These are phyloP conservation scores for Eriosoma lanigerum DNA, from an alignment of 1,140 invertebrate genomes.

Conservation along the genomic window DNA sequence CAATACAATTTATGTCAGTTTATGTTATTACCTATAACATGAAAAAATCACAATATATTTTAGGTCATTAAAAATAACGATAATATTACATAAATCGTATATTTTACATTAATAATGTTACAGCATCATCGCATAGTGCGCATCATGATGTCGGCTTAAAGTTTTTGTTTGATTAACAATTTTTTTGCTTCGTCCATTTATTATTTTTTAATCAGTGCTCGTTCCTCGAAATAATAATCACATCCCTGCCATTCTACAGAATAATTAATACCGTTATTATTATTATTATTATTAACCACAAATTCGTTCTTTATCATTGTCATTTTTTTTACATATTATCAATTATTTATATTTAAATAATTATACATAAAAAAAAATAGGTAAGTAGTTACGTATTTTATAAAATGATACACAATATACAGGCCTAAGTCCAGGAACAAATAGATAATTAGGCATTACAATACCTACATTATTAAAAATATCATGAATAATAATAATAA, in stretches of 20 bases:
- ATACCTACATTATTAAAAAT: too few species aligned
- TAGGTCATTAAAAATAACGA: too few species aligned
- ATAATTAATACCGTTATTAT: neutral
- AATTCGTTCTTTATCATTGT: neutral
- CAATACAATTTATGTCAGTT: neutral
- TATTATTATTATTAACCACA: neutral
- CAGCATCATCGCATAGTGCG: neutral
- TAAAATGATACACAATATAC: too few species aligned
- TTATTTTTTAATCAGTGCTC: neutral
- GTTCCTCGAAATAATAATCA: neutral
- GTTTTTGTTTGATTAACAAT: constrained; percentile 17
- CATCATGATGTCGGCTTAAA: neutral
- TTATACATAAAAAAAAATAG: too few species aligned
- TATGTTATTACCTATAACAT: too few species aligned
- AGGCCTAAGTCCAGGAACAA: too few species aligned
- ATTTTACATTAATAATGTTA: constrained; percentile 10
- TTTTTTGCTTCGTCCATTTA: neutral
- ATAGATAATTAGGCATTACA: too few species aligned
- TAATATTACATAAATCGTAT: too few species aligned
- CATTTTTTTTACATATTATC: neutral
- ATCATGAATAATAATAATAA: too few species aligned
- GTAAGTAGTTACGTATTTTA: too few species aligned
- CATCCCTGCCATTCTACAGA: neutral
- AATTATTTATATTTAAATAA: too few species aligned
- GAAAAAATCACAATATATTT: too few species aligned